Evolutionary conservation across 2,113 vertebrate species (phyloP), one percentile per base, ranked within the genome.

Genomic region (Uropsilus gracilis): DNA sequence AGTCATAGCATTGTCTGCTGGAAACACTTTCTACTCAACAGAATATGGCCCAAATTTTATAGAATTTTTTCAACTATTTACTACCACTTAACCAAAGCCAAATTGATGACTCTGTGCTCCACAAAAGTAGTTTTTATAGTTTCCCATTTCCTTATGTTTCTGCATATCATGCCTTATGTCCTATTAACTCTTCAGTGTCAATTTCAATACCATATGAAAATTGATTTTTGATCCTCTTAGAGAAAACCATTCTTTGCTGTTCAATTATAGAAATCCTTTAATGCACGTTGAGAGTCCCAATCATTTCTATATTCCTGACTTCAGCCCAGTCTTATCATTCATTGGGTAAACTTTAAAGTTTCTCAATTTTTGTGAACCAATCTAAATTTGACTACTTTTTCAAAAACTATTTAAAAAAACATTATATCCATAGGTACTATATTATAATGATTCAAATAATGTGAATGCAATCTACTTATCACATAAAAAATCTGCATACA

Each of bases 251-350:
- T 50, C 11, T 46, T 81, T 57, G 39, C 24, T 86, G 22, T 44
- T 83, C 13, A 73, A 7, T 63, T 80, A 1, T 55, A 73, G 68
- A 91, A 59, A 11, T 48, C 4, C 10, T 76, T 39, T 73, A 57
- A 76, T 50, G 32, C 10, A 73, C 72, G 77, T 83, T 34, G 34
- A 78, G 42, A 61, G 55, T 28, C 24, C 17, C 73, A 86, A 20
- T 83, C 8, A 78, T 63, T 95, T 94, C 76, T 83, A 20, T 89
- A 68, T 75, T 83, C 37, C 44, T 82, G 59, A 66, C 9, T 32
- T 8, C 8, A 68, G 8, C 17, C 13, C 3, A 68, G 48, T 18
- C 39, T 20, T 18, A 72, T 6, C 17, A 73, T 9, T 50, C 1
- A 14, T 12, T 8, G 18, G 72, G 34, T 11, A 53, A 30, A 5